Base-by-base conservation (phyloP, 1,140 invertebrate species). In the Halictus rubicundus region DNA sequence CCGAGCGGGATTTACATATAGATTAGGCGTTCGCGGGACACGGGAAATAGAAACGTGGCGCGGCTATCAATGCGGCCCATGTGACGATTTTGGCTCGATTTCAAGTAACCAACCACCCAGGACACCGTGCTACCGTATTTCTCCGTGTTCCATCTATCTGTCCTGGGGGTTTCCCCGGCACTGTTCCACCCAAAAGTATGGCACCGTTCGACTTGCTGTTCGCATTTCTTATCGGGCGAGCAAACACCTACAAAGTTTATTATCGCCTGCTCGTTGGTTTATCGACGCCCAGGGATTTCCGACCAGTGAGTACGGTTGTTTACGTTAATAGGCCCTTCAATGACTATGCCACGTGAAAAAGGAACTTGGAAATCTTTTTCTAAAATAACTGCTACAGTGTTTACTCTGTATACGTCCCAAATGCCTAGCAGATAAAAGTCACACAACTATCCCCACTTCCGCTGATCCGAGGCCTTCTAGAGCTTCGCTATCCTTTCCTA, bases 41-140 rank as follows among this genome's bases (percentile, higher is more conserved):
- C 61, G 68, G 71, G 72, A 86, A 85, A 81, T 85, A 83, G 80
- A 84, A 86, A 83, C 82, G 70, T 66, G 77, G 65, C 54, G 49
- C 27, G 52, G 80, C 68, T 88, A 88, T 88, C 87, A 82, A 75
- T 75, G 75, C 54, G 78, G 73, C 64, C 77, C 79, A 84, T 75
- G 83, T 85, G 86, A 88, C 81, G 86, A 91, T 82, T 88, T 90
- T 89, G 85, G 74, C 86, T 78, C 74, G 73, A 66, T 87, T 90
- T 89, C 88, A 85, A 87, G 60, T 84, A 64, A 78, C 21, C 66
- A 32, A 64, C 70, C 73, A 68, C 68, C 68, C 74, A 75, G 86
- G 80, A 61, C 65, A 59, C 64, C 23, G 23, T 25, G 37, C 61
- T 37, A 65, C 78, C 52, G 32, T 37, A 66, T 57, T 69, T 76